Evolutionary conservation across 2,888 invertebrate species (phyloP).

Genomic region (Idaea biselata): DNA sequence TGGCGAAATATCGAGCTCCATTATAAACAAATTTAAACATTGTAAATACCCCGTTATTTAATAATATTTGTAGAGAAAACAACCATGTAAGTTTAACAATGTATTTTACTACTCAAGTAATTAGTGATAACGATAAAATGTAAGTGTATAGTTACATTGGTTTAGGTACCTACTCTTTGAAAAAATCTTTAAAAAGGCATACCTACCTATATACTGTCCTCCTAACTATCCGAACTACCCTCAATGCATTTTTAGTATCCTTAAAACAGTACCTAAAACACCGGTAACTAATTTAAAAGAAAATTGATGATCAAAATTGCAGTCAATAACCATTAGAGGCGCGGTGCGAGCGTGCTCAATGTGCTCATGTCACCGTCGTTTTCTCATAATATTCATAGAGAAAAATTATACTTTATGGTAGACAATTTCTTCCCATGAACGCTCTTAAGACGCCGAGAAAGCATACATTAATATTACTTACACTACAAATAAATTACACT

Average conservation of each 20-base stretch:
- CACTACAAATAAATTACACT: conserved; percentile 58
- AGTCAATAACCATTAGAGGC: background rate
- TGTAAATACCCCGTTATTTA: no score
- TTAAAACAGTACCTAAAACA: background rate
- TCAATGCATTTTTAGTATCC: background rate
- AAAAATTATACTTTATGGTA: conserved; percentile 74
- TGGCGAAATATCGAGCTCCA: no score
- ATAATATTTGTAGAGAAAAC: no score
- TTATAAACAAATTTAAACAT: no score
- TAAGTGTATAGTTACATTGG: no score
- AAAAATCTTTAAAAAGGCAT: no score
- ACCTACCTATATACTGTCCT: background rate
- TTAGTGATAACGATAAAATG: no score
- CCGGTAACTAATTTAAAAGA: background rate
- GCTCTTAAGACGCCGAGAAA: conserved; percentile 53
- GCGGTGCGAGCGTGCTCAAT: conserved; percentile 16
- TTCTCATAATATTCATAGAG: conserved; percentile 66
- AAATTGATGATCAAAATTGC: background rate
- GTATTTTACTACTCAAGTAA: no score
- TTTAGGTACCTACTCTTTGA: no score
- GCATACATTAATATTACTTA: conserved; percentile 66
- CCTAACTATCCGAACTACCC: background rate
- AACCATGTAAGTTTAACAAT: no score
- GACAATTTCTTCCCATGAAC: conserved; percentile 64
- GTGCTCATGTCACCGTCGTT: conserved; percentile 49